Base-by-base conservation (phyloP, 2,113 vertebrate genomes). In the Ictidomys tridecemlineatus region DNA sequence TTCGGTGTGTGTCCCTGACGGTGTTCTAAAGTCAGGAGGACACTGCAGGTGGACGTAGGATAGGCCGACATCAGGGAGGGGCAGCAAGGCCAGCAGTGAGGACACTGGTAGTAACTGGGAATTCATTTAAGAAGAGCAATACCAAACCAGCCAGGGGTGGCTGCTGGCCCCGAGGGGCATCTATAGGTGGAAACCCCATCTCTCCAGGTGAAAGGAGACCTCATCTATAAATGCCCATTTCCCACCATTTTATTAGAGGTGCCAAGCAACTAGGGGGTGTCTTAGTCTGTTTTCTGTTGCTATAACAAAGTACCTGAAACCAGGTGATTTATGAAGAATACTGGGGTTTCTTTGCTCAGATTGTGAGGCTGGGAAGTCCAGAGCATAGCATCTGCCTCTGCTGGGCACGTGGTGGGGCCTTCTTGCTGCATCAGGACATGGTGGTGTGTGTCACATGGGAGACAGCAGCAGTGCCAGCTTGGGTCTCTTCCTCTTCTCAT, bases 91-190 rank as follows among this genome's bases (percentile, higher is more conserved):
- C 89, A 7, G 2, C 17, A 24, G 14, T 0, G 1, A 30, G n/a
- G 13, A 16, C 13, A 5, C 65, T 1, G 0, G 39, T 1, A 14
- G 53, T 30, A n/a, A 5, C 1, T 1, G 3, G 51, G 20, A 42
- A n/a, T 8, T 72, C 16, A 3, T 8, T 16, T 70, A 37, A 13
- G 65, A 56, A 88, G 65, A 69, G 85, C 22, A 30, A 37, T 37
- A 32, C 22, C 34, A 30, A n/a, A 58, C 34, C 63, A 37, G 45
- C 63, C 18, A 4, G n/a, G 76, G 32, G 28, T 22, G 30, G n/a
- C 11, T 16, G 4, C 37, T 4, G 22, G n/a, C 61, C 22, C 8
- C 37, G 79, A 17, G 0, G 2, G 3, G 8, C 69, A 5, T 34
- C 37, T 8, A 0, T 39, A 11, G 32, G 4, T 24, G 37, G 28